Base-by-base conservation (phyloP, 2,797 vertebrate species). In the Nannoperca obscura region DNA sequence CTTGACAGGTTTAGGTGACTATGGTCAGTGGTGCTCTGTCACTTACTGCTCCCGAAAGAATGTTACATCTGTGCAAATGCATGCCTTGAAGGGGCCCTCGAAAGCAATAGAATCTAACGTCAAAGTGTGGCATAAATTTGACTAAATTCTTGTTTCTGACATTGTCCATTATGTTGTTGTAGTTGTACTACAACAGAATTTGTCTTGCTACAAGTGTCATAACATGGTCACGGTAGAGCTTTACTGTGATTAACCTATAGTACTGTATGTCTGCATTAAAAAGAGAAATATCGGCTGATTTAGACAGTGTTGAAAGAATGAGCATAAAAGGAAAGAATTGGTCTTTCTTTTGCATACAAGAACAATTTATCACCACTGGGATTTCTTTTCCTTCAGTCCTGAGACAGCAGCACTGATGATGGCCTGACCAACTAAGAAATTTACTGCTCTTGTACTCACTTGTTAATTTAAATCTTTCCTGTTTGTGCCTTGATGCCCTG, bases 1-100 rank as follows among this genome's bases (percentile, higher is more conserved):
- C 53, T 82, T 86, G 90, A 91, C 89, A 89, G 88, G 88, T 90
- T 76, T 72, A 90, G 88, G 76, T 90, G 86, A 86, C 78, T 63
- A 52, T 52, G 82, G 87, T 93, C 92, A 91, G 81, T 22, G 67
- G 83, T 75, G 78, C 62, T 85, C 76, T 68, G 68, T 90, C 88
- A 85, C 80, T 80, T 76, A 75, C 73, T 42, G 66, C 86, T 88
- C 76, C 84, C 87, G 59, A 42, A 88, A 89, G 91, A 90, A 92
- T 92, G 84, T 73, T 70, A 67, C 82, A 74, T 83, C 84, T 49
- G 30, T 49, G 82, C 74, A 84, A 85, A 86, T 22, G 58, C 83
- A 81, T 80, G 80, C 86, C 88, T 88, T 66, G 54, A 71, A 89
- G 90, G 80, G 82, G 76, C 78, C 65, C 81, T 78, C 71, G 82